phyloP scores from a whole-genome alignment of 2,797 vertebrate species.

The Schizopygopsis malacanthus region DNA sequence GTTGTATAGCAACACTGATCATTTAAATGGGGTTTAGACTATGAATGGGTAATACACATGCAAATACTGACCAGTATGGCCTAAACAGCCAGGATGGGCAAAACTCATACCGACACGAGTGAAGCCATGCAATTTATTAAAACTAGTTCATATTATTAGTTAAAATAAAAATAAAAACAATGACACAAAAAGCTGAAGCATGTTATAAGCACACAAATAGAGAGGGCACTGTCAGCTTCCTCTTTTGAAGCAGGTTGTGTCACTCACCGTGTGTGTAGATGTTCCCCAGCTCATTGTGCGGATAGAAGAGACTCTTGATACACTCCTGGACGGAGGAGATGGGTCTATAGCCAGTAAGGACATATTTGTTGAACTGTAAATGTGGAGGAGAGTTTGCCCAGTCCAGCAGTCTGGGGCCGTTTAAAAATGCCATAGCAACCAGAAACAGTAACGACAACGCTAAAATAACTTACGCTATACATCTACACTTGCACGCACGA shows the following conservation, averaged over 20 bases:
- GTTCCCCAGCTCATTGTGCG: slow-evolving; percentile 96
- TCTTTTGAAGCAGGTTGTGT: neutral
- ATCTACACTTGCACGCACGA: slow-evolving; percentile 75
- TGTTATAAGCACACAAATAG: slow-evolving; percentile 1
- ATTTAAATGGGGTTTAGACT: slow-evolving; percentile 13
- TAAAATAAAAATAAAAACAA: neutral
- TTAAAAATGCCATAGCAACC: slow-evolving; percentile 86
- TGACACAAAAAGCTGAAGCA: neutral
- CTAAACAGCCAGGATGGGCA: neutral
- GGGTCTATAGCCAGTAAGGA: slow-evolving; percentile 90
- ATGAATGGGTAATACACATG: slow-evolving; percentile 18
- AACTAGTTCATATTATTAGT: neutral
- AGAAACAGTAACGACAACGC: slow-evolving; percentile 70
- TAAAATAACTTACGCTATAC: slow-evolving; percentile 73
- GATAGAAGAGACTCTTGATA: slow-evolving; percentile 90
- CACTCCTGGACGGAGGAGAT: slow-evolving; percentile 89
- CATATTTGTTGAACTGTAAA: slow-evolving; percentile 93
- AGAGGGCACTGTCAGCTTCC: slow-evolving; percentile 8
- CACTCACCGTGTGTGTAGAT: slow-evolving; percentile 94
- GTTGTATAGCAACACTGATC: neutral
- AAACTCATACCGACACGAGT: neutral
- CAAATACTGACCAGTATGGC: slow-evolving; percentile 18
- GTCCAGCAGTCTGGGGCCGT: slow-evolving; percentile 89
- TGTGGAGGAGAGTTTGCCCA: slow-evolving; percentile 91
- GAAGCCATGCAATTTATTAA: neutral